Conservation (phyloP, 2,113 vertebrate genomes). For the Gopherus evgoodei region DNA sequence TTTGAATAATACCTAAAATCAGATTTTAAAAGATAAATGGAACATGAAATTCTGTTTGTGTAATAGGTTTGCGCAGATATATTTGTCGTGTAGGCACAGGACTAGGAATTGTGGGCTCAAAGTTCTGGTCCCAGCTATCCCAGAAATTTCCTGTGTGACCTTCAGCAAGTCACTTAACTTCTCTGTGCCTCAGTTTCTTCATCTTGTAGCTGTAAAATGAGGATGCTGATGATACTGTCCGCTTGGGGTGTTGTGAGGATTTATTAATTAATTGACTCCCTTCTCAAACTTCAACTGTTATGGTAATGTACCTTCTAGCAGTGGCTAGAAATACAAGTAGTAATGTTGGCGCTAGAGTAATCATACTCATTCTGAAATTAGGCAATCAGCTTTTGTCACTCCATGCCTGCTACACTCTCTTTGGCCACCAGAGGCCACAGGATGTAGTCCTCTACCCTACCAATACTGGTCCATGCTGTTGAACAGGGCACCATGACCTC, state of each 20-base stretch:
- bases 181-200: background rate
- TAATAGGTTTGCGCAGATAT: background rate
- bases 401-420: background rate
- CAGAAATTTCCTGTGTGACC: background rate
- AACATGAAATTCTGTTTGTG: background rate
- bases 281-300: background rate
- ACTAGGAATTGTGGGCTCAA: background rate
- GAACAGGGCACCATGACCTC: background rate
- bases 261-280: background rate
- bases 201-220: background rate
- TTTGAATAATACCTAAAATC: background rate
- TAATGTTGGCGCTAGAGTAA: background rate
- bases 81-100: background rate
- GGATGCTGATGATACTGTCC: background rate
- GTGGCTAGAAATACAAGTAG: background rate
- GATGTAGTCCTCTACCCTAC: background rate
- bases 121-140: background rate
- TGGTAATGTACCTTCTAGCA: background rate
- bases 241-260: background rate
- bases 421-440: background rate
- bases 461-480: background rate
- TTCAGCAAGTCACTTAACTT: background rate
- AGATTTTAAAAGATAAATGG: background rate
- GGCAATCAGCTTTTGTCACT: background rate
- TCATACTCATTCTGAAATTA: background rate